Evolutionary conservation across 2,888 invertebrate species (phyloP), one percentile per base, ranked within the genome.

Genomic region (Drosophila picticornis): DNA sequence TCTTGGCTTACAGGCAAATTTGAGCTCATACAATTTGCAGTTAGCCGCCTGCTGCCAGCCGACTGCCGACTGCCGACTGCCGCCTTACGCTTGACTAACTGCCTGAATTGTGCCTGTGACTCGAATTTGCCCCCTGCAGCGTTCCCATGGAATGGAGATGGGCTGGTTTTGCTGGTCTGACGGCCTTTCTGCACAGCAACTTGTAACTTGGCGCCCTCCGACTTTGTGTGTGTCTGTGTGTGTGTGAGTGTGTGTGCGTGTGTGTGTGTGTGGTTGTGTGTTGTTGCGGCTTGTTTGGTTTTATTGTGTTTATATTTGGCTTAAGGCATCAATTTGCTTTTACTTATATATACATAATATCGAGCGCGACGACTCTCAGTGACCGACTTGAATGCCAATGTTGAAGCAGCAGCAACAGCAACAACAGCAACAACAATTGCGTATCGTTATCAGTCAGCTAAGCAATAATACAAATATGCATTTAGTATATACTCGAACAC

Each of bases 251-350:
- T 31, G 19, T n/a, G 9, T 1, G 40, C 4, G 13, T 3, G 43
- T 58, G 57, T 40, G 72, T 32, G 75, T 9, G 9, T 19, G 40
- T 40, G 19, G 13, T 2, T n/a, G 80, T 87, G 43, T 85, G 83
- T 88, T 83, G 88, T 74, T 88, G 88, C 72, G 88, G 85, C 90
- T 83, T 90, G 90, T 88, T 86, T 85, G 85, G 88, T 85, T 86
- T 86, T 85, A 85, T 90, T 90, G 88, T 90, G 85, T 85, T 85
- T 86, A 86, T 86, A 90, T 86, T 90, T 86, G 85, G 85, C 90
- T 86, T 90, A 88, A 76, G 85, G 90, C 85, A 86, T 86, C 88
- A 86, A 88, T 86, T 86, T 85, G 85, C 86, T 75, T 77, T 80
- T 88, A 73, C 88, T 78, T 88, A 80, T 77, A 72, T 74, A 66